phyloP scores from a whole-genome alignment of 1,140 invertebrate genomes.

The Dendrolimus punctatus region DNA sequence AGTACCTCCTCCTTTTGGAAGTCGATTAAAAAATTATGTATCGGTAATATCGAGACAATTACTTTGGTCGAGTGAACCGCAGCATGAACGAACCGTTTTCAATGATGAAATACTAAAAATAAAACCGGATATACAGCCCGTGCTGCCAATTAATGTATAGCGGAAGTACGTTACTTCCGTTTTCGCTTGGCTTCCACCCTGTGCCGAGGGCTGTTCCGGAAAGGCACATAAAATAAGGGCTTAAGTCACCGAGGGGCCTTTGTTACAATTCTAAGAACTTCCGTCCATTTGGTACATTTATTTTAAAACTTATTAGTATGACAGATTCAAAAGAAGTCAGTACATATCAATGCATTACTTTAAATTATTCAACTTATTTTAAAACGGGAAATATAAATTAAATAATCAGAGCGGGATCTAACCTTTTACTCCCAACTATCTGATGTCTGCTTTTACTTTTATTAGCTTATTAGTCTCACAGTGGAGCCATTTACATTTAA shows the following conservation, averaged over 20 bases:
- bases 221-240: constrained; percentile 55
- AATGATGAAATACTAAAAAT: constrained; percentile 42
- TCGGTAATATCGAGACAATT: neutral
- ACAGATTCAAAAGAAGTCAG: too few species aligned
- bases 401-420: too few species aligned
- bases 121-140: constrained; percentile 57
- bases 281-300: constrained; percentile 28
- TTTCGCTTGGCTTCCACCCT: constrained; percentile 54
- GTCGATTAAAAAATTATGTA: too few species aligned
- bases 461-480: too few species aligned
- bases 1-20: too few species aligned
- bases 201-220: constrained; percentile 56
- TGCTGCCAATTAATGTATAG: constrained; percentile 60
- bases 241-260: constrained; percentile 55
- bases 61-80: neutral
- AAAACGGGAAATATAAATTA: too few species aligned
- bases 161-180: constrained; percentile 63
- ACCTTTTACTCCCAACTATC: too few species aligned
- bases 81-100: constrained; percentile 9
- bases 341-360: too few species aligned
- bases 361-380: too few species aligned
- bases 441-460: too few species aligned
- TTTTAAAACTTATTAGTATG: too few species aligned
- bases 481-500: too few species aligned
- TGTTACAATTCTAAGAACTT: constrained; percentile 40